Evolutionary conservation across 2,113 vertebrate genomes (phyloP).

Genomic region (Ranitomeya imitator): DNA sequence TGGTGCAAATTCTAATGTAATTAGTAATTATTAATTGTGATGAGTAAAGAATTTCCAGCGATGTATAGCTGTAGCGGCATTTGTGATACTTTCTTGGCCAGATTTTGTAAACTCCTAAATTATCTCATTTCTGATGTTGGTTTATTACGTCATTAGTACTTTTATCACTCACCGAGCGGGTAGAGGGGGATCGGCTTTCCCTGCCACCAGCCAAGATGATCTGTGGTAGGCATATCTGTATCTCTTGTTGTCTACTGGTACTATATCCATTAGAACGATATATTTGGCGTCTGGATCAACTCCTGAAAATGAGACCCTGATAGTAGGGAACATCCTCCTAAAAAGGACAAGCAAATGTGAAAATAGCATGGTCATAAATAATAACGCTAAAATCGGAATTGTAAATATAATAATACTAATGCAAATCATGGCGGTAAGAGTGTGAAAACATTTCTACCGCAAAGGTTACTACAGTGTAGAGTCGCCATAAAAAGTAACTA

Average conservation of each 20-base stretch:
- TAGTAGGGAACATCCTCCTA: constrained; percentile 99
- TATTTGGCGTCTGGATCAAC: constrained; percentile 97
- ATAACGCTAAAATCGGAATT: background rate
- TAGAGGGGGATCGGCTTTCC: constrained; percentile 94
- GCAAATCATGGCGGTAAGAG: background rate
- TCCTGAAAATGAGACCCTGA: constrained; percentile 95
- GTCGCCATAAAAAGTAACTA: background rate
- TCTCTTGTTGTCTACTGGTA: constrained; percentile 97
- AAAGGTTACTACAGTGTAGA: background rate
- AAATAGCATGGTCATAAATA: background rate
- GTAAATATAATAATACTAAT: too few species aligned
- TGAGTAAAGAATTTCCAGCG: too few species aligned
- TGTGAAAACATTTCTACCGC: background rate
- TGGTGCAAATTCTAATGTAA: too few species aligned
- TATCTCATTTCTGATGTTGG: background rate
- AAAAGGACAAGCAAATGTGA: constrained; percentile 27
- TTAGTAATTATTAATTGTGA: too few species aligned
- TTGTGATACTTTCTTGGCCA: too few species aligned
- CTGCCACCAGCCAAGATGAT: constrained; percentile 97
- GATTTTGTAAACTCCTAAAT: too few species aligned
- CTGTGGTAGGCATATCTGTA: constrained; percentile 98
- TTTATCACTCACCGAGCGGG: constrained; percentile 85
- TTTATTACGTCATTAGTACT: background rate
- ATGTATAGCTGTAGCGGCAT: too few species aligned
- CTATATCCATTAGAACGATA: constrained; percentile 98